phyloP scores from a whole-genome alignment of 2,113 vertebrate genomes.

The Empidonax alnorum region DNA sequence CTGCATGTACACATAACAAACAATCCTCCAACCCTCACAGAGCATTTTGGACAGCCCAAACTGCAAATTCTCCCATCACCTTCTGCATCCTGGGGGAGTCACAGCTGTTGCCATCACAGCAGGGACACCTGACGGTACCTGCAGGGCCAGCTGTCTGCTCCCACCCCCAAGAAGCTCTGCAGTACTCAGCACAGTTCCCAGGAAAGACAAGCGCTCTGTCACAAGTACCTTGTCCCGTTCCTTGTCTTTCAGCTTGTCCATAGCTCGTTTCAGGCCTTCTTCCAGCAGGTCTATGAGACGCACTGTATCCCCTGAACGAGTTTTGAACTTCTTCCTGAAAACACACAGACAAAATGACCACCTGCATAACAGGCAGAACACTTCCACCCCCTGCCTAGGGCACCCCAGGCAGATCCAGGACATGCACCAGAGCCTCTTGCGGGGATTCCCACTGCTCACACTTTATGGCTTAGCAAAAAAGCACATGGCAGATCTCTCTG shows the following conservation, averaged over 20 bases:
- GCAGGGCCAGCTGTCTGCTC: neutral
- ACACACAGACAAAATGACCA: neutral
- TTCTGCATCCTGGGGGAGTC: neutral
- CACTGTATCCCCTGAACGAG: slow-evolving; percentile 93
- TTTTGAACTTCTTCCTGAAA: slow-evolving; percentile 97
- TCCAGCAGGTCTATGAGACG: slow-evolving; percentile 92
- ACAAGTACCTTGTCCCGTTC: slow-evolving; percentile 90
- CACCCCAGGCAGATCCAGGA: neutral
- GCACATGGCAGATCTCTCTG: neutral
- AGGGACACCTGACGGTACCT: neutral
- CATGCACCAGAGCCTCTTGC: no score
- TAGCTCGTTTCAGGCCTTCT: slow-evolving; percentile 92
- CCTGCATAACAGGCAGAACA: neutral
- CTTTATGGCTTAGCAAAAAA: neutral
- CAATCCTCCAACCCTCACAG: no score
- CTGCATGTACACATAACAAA: accelerated
- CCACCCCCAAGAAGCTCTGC: neutral
- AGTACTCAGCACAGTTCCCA: neutral
- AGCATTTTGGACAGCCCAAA: no score
- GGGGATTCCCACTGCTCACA: neutral
- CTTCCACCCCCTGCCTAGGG: neutral
- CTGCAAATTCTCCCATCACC: neutral
- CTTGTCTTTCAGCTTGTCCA: slow-evolving; percentile 97
- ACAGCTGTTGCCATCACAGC: neutral
- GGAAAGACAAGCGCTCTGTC: neutral